Evolutionary conservation across 2,113 vertebrate genomes (phyloP).

Genomic region (Microcebus tavaratra): DNA sequence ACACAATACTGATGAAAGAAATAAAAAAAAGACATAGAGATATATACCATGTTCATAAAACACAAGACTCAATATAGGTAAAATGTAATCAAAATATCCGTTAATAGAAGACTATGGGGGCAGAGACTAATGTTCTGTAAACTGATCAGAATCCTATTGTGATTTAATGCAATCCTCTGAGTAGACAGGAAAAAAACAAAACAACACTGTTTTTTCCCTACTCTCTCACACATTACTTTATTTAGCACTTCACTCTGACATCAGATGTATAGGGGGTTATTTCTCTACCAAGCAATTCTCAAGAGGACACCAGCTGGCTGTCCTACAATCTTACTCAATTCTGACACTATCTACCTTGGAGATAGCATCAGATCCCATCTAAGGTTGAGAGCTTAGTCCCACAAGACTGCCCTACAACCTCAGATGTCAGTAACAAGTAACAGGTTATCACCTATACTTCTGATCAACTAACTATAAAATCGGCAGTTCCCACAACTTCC

Average conservation of each 20-base stretch:
- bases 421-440: not conserved
- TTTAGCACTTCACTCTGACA: not conserved
- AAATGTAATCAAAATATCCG: no score
- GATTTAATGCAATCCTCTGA: not conserved
- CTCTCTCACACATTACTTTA: not conserved
- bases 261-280: not conserved
- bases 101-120: no score
- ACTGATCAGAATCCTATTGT: not conserved
- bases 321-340: not conserved
- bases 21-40: not conserved
- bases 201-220: not conserved
- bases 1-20: not conserved
- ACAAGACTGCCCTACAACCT: not conserved
- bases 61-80: not conserved
- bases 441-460: not conserved
- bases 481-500: not conserved
- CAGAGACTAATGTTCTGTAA: not conserved
- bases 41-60: not conserved
- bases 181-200: not conserved
- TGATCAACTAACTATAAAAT: not conserved
- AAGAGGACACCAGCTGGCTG: not conserved
- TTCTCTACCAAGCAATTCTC: not conserved
- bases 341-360: not conserved
- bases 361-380: not conserved
- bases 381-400: not conserved